These are phyloP conservation scores for Pelvicachromis taeniatus DNA, from an alignment of 2,113 vertebrate genomes.

Conservation along the genomic window DNA sequence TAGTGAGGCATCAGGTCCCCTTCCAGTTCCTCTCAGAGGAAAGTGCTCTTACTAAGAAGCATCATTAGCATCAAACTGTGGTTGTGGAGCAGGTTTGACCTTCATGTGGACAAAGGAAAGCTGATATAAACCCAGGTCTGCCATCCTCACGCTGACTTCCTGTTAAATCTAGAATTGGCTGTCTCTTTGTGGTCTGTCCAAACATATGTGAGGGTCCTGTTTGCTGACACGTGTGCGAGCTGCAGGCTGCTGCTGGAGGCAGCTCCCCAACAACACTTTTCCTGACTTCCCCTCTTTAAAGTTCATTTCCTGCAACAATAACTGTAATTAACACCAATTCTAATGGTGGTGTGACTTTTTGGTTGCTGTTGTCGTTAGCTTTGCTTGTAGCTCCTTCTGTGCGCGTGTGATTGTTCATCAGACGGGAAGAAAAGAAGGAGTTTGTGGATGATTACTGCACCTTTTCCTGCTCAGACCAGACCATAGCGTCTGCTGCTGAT, in stretches of 20 bases:
- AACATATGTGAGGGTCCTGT: background rate
- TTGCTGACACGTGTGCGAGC: too few relatives aligned
- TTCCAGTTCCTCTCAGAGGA: background rate
- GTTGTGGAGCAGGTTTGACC: background rate
- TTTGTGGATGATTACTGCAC: background rate
- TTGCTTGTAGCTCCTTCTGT: background rate
- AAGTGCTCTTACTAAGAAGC: background rate
- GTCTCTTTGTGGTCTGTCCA: background rate
- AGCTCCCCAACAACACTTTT: background rate
- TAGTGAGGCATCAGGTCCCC: background rate
- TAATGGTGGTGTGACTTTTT: too few relatives aligned
- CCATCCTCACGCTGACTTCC: background rate
- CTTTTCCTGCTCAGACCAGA: background rate
- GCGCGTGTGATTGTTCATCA: background rate
- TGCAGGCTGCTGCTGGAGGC: too few relatives aligned
- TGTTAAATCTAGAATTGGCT: background rate
- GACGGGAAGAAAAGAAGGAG: background rate
- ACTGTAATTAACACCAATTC: background rate
- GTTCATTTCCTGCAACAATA: background rate
- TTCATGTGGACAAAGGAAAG: background rate
- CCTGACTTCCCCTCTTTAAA: background rate
- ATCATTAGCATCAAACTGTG: too few relatives aligned
- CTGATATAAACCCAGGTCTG: background rate
- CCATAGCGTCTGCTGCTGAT: background rate
- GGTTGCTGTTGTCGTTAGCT: background rate